Conservation (phyloP, 2,113 vertebrate genomes). For the Crotalus horridus region DNA sequence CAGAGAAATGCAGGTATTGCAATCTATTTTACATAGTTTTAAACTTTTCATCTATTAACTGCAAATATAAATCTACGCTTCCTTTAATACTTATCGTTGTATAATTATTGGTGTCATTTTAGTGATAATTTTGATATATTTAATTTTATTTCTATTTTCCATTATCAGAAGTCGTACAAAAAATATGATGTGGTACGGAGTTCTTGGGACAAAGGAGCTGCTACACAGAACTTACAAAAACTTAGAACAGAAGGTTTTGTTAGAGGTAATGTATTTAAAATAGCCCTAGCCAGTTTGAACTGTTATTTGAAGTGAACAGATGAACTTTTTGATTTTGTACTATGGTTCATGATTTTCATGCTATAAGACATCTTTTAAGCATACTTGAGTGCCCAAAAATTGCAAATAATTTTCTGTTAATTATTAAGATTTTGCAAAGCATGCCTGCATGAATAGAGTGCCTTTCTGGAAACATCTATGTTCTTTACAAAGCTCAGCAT, state of each 20-base stretch:
- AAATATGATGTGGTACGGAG: conserved; percentile 98
- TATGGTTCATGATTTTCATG: neutral
- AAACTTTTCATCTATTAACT: neutral
- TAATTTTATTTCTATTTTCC: neutral
- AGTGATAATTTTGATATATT: neutral
- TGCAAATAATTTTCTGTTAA: neutral
- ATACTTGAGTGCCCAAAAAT: neutral
- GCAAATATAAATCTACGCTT: neutral
- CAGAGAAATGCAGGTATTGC: conserved; percentile 87
- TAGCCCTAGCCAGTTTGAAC: neutral
- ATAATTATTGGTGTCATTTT: neutral
- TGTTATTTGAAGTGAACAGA: neutral
- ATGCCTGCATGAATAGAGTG: neutral
- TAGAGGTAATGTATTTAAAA: conserved; percentile 78
- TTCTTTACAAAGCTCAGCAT: neutral
- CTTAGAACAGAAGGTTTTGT: conserved; percentile 88
- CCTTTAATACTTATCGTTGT: neutral
- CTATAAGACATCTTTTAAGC: neutral
- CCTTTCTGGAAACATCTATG: neutral
- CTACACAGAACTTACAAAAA: conserved; percentile 92
- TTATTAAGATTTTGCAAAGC: neutral
- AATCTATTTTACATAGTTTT: neutral
- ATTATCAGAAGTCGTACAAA: conserved; percentile 88
- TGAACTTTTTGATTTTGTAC: neutral
- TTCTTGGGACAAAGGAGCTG: conserved; percentile 89